A percentile compares a stretch with the other conserved stretches of the same genome.
Conservation (phyloP, 2,113 vertebrate species). For the Lepus europaeus region DNA sequence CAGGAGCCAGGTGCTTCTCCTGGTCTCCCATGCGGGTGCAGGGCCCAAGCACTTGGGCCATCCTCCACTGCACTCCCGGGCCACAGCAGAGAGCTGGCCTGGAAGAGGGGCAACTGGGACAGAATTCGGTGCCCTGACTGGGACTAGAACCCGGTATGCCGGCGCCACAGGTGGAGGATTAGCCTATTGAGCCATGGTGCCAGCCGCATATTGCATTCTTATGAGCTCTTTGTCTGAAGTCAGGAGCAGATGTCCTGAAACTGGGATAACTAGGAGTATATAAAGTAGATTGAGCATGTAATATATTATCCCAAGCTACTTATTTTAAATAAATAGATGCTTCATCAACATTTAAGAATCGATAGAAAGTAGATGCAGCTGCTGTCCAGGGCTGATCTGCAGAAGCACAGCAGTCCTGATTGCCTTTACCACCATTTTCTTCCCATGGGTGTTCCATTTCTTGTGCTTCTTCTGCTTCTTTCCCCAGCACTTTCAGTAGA, state of each 20-base stretch:
- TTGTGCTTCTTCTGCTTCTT: neutral
- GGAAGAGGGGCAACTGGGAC: too few relatives aligned
- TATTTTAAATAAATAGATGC: neutral
- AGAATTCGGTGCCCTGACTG: too few relatives aligned
- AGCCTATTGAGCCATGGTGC: too few relatives aligned
- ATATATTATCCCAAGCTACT: neutral
- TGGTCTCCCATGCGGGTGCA: too few relatives aligned
- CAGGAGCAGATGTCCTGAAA: neutral
- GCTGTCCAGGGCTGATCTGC: neutral
- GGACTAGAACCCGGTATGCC: too few relatives aligned
- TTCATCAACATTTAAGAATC: neutral
- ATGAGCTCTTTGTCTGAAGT: neutral
- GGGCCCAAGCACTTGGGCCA: too few relatives aligned
- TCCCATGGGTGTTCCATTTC: neutral
- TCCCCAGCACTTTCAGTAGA: neutral
- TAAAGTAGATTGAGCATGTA: neutral
- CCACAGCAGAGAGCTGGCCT: too few relatives aligned
- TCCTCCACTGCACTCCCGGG: too few relatives aligned
- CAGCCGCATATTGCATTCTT: neutral
- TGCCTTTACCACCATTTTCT: neutral
- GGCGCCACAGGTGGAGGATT: too few relatives aligned
- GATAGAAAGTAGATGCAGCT: neutral
- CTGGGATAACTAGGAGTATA: neutral
- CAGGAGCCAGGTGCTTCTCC: too few relatives aligned
- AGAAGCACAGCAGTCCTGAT: neutral